phyloP scores from a whole-genome alignment of 2,797 vertebrate genomes.

The Pseudochirops cupreus region DNA sequence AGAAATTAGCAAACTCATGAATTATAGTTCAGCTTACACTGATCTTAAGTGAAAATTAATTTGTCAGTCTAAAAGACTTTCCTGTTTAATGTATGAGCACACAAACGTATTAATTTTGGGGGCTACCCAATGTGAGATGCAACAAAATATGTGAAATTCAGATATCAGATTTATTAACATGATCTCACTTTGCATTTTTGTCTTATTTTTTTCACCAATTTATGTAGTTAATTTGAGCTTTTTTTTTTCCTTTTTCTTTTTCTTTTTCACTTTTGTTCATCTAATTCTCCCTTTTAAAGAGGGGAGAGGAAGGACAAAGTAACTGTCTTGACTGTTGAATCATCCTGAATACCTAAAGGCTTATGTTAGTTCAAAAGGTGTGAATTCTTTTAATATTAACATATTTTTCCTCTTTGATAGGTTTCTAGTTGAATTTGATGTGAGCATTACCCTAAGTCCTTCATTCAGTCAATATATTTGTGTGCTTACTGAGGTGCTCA shows the following conservation, averaged over 20 bases:
- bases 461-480: not conserved
- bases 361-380: not conserved
- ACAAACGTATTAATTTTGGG: not conserved
- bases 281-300: not conserved
- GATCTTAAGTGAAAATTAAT: not conserved
- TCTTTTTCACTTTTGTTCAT: not conserved
- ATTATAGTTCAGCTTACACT: not conserved
- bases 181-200: not conserved
- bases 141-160: not conserved
- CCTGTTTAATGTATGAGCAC: not conserved
- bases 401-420: not conserved
- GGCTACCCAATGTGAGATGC: not conserved
- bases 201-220: not conserved
- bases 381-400: not conserved
- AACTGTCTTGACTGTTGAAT: not conserved
- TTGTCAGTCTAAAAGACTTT: not conserved
- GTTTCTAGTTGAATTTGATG: not conserved
- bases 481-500: not conserved
- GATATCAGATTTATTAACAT: not conserved
- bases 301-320: not conserved
- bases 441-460: not conserved
- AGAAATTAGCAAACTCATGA: not conserved
- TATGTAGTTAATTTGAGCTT: not conserved
- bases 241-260: not conserved
- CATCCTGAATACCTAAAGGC: not conserved